A percentile compares a stretch with the other conserved stretches of the same genome.
phyloP scores from a whole-genome alignment of 2,113 vertebrate species.

The Agapornis roseicollis region DNA sequence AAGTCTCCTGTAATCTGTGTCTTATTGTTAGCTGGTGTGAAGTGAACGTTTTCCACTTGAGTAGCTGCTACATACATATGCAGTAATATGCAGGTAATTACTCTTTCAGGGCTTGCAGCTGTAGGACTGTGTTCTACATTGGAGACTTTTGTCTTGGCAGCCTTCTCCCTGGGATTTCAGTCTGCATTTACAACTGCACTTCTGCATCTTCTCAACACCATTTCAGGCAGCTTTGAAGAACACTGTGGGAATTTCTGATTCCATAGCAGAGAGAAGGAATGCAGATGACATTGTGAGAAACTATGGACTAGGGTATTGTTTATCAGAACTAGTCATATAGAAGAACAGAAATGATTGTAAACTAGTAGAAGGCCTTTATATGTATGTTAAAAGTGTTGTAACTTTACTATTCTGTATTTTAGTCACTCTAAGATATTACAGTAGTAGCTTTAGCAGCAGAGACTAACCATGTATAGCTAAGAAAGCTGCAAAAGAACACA shows the following conservation, averaged over 20 bases:
- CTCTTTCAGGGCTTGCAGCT: background rate
- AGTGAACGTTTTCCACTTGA: background rate
- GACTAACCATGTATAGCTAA: too few species aligned
- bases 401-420: too few species aligned
- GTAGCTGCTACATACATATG: background rate
- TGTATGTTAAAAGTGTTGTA: too few species aligned
- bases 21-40: background rate
- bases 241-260: background rate
- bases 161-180: background rate
- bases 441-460: too few species aligned
- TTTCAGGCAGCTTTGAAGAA: background rate
- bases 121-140: background rate
- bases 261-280: background rate
- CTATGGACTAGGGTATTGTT: too few species aligned
- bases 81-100: background rate
- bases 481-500: too few species aligned
- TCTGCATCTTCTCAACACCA: background rate
- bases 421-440: too few species aligned
- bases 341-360: too few species aligned
- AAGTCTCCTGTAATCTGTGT: background rate
- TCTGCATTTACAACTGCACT: fast-evolving
- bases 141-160: background rate
- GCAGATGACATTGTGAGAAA: background rate
- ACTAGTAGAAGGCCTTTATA: too few species aligned
- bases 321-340: too few species aligned